Conservation (phyloP, 2,888 invertebrate genomes). For the Euzetes globulus region DNA sequence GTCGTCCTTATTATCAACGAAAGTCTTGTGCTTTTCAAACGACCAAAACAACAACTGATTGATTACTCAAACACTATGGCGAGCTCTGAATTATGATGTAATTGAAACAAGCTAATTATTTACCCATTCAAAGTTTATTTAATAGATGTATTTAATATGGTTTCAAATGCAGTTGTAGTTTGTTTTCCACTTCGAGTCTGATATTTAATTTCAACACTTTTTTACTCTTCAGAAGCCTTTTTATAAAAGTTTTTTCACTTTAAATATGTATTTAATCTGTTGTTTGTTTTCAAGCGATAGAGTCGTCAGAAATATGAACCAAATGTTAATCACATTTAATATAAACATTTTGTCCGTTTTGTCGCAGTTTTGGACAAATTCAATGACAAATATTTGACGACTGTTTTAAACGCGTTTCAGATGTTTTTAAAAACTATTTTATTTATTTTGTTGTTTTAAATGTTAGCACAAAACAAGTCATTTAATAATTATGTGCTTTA, state of each 20-base stretch:
- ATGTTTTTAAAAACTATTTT: not conserved
- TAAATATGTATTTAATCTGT: not conserved
- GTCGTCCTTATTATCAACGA: too few species aligned
- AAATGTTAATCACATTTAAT: not conserved
- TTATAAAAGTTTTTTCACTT: not conserved
- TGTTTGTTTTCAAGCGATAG: not conserved
- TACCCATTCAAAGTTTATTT: too few species aligned
- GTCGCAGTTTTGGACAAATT: not conserved
- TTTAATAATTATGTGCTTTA: slow-evolving; percentile 16
- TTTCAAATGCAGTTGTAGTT: not conserved
- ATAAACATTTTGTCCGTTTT: not conserved
- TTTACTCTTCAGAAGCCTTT: not conserved
- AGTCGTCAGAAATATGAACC: not conserved
- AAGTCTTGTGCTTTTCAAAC: too few species aligned
- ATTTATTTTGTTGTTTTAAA: not conserved
- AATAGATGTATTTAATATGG: not conserved
- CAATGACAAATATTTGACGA: not conserved
- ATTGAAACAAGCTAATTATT: not conserved
- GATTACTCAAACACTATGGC: not conserved
- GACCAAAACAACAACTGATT: not conserved
- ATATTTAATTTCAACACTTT: too few species aligned
- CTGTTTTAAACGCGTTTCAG: not conserved
- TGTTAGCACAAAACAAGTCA: not conserved
- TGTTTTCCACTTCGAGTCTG: too few species aligned
- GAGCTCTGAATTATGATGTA: not conserved